Base-by-base conservation (phyloP, 2,888 invertebrate genomes). In the Caenorhabditis virilis region DNA sequence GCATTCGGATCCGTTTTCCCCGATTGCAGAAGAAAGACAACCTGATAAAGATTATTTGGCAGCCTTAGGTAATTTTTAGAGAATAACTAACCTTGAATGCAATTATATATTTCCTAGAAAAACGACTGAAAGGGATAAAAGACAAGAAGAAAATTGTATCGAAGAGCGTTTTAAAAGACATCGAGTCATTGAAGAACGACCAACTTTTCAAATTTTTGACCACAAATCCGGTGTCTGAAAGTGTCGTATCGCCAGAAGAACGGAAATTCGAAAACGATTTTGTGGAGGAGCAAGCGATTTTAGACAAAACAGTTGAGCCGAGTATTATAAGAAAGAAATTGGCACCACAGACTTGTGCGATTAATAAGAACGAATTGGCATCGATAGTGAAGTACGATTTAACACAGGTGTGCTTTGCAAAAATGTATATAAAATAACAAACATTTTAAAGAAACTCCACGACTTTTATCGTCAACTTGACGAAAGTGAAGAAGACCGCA, bases 281-380 rank as follows among this genome's bases (percentile, higher is more conserved):
- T 27, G 55, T 71, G 2, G 58, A 62, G 23, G 56, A 56, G n/a
- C 56, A 56, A 33, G n/a, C 16, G 2, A 23, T 16, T 4, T 39
- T 56, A 15, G 65, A 72, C 43, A 56, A 51, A 11, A 45, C 64
- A 0, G 65, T 73, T 26, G 56, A 61, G 5, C 73, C 73, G 9
- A 70, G 58, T 16, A 27, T 52, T 6, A 16, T 73, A 3, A 62
- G 65, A n/a, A 45, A 68, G 22, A 75, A 75, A 42, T 42, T 75
- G 13, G 75, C 71, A 39, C 75, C 75, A 4, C 72, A 72, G 27
- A 72, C 70, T 20, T 75, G 75, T 50, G 75, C 75, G 6, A 67
- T 72, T 26, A 69, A 67, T 38, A 62, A 67, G 27, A 62, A 62
- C 46, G 75, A 75, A 45, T 60, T 71, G 18, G 61, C 66, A 9